Percentiles rank a stretch among this genome's conserved stretches.
phyloP scores from a whole-genome alignment of 2,888 invertebrate species.

The Chrysodeixis includens region DNA sequence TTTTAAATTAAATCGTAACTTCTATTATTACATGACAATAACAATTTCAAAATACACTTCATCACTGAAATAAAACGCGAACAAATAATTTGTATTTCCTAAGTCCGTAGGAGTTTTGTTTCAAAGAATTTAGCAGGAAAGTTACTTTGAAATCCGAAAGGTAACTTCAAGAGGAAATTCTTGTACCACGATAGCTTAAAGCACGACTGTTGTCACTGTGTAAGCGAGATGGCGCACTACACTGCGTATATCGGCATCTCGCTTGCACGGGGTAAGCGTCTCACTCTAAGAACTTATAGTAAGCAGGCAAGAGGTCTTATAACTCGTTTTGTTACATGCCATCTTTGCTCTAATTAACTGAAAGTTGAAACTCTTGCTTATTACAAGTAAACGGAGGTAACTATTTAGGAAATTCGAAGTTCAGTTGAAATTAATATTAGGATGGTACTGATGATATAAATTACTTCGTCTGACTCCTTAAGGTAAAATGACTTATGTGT shows the following conservation, averaged over 20 bases:
- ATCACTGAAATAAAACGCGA: slow-evolving; percentile 18
- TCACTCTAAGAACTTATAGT: too few species aligned
- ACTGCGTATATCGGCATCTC: too few species aligned
- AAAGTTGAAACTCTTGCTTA: slow-evolving; percentile 36
- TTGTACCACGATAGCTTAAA: too few species aligned
- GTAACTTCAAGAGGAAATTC: slow-evolving; percentile 31
- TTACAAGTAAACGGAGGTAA: slow-evolving; percentile 21
- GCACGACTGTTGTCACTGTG: too few species aligned
- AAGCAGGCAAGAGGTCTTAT: slow-evolving; percentile 6
- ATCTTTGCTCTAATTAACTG: slow-evolving; percentile 45
- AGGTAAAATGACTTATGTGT: too few species aligned
- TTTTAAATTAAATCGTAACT: background rate
- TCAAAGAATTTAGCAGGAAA: slow-evolving; percentile 25
- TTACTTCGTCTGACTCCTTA: background rate
- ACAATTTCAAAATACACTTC: background rate
- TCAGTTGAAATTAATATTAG: slow-evolving; percentile 10
- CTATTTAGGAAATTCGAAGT: slow-evolving; percentile 26
- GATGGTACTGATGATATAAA: background rate
- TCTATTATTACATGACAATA: background rate
- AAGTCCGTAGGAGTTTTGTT: slow-evolving; percentile 23
- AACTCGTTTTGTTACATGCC: slow-evolving; percentile 39
- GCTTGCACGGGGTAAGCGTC: too few species aligned
- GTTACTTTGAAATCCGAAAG: slow-evolving; percentile 23
- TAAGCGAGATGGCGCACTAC: too few species aligned
- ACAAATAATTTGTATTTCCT: slow-evolving; percentile 30